phyloP scores from a whole-genome alignment of 2,113 vertebrate genomes.

The Gallinago paraguaiae region DNA sequence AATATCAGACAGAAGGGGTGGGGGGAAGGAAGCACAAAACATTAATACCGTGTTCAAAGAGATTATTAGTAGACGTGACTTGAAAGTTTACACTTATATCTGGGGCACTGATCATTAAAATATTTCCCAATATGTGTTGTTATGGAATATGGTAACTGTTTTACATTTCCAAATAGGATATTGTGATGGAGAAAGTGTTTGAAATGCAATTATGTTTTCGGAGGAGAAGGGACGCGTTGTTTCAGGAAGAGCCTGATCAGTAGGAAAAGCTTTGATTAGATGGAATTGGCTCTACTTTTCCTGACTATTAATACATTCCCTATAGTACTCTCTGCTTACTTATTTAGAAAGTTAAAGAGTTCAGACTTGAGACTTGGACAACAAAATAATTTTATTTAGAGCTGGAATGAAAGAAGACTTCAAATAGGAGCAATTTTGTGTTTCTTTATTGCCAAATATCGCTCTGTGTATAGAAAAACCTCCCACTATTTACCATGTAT shows the following conservation, averaged over 20 bases:
- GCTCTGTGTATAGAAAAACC: not conserved
- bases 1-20: rapidly evolving
- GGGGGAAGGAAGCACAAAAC: not conserved
- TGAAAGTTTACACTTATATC: not conserved
- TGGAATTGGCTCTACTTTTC: not conserved
- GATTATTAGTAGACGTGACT: not conserved
- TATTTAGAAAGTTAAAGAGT: not conserved
- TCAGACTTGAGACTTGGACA: not conserved
- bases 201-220: not conserved
- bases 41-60: not conserved
- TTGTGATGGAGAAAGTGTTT: not conserved
- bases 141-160: not conserved
- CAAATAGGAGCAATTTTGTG: not conserved
- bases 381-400: not conserved
- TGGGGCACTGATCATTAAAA: not conserved
- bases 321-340: not conserved
- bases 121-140: not conserved
- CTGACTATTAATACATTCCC: not conserved
- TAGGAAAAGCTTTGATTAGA: not conserved
- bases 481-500: not conserved
- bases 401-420: not conserved
- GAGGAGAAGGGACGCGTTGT: not conserved
- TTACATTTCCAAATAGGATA: not conserved
- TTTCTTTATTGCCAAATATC: not conserved
- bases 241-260: not conserved